Evolutionary conservation across 2,888 invertebrate species (phyloP), one percentile per base, ranked within the genome.

Genomic region (Euzetes globulus): DNA sequence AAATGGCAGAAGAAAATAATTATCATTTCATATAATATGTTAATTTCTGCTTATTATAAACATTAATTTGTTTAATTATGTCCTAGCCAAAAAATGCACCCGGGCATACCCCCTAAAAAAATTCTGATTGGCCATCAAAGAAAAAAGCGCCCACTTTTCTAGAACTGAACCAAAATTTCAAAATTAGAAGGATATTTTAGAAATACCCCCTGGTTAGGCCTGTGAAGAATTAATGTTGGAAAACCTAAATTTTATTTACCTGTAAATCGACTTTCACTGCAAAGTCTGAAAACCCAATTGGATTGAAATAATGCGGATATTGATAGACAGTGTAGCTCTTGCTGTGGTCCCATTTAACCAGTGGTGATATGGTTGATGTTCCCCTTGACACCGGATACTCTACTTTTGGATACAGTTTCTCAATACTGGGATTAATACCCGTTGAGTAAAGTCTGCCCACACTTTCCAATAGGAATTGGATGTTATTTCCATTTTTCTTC

Each of bases 371-470:
- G 15, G 55, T 29, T 47, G 41, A 90, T 0, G 96, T 96, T 1
- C 91, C 90, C 41, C 89, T 86, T 0, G 92, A 90, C 0, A 96
- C 95, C 0, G 96, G 96, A 82, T 88, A 92, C 58, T 87, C 80
- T 0, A 92, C 84, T 19, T 22, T 33, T 7, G 76, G 76, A n/a
- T 76, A 76, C 0, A 75, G 47, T 41, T 25, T 37, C 37, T 25
- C 71, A 22, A 45, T 75, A 17, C 1, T 55, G 6, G 41, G 71
- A 50, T 41, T 75, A 72, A 13, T 52, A 63, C 47, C 75, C 29
- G 1, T 58, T 45, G 27, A 27, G 25, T 76, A 74, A 3, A 76
- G 41, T 50, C 72, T 37, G 5, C 76, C 76, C 17, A 76, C 37
- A 3, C 72, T 55, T 29, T 55, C n/a, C n/a, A 76, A 41, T 22